A percentile compares a stretch with the other conserved stretches of the same genome.
These are phyloP conservation scores for Lucinisca nassula DNA, from an alignment of 2,888 invertebrate genomes.

Conservation along the genomic window DNA sequence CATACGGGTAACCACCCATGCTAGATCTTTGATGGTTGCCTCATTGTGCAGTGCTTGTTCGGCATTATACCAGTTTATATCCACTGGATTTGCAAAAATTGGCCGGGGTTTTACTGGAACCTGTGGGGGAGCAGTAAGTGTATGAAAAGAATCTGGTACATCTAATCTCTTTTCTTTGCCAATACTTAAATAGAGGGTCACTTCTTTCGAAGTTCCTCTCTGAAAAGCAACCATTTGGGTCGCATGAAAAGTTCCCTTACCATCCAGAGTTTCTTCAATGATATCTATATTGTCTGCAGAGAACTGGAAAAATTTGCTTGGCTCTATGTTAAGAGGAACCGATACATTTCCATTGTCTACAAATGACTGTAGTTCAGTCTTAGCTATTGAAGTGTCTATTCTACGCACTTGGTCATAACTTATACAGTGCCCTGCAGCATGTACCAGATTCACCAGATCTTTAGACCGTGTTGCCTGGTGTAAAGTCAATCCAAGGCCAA, in stretches of 20 bases:
- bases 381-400: slow-evolving; percentile 27
- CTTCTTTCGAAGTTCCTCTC: background rate
- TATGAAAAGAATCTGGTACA: background rate
- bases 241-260: background rate
- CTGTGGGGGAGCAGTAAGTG: background rate
- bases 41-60: background rate
- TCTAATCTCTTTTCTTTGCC: background rate
- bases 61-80: background rate
- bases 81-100: background rate
- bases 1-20: background rate
- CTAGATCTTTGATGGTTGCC: background rate
- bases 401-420: slow-evolving; percentile 27
- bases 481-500: slow-evolving; percentile 16
- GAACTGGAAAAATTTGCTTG: slow-evolving; percentile 1
- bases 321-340: background rate
- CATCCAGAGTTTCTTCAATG: background rate
- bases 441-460: slow-evolving; percentile 28
- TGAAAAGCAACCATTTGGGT: background rate
- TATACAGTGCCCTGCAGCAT: slow-evolving; percentile 35
- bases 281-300: background rate
- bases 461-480: slow-evolving; percentile 34
- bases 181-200: background rate
- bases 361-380: slow-evolving; percentile 1
- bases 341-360: slow-evolving; percentile 1
- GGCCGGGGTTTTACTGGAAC: background rate